phyloP scores from a whole-genome alignment of 2,888 invertebrate species.

The Neria commutata region DNA sequence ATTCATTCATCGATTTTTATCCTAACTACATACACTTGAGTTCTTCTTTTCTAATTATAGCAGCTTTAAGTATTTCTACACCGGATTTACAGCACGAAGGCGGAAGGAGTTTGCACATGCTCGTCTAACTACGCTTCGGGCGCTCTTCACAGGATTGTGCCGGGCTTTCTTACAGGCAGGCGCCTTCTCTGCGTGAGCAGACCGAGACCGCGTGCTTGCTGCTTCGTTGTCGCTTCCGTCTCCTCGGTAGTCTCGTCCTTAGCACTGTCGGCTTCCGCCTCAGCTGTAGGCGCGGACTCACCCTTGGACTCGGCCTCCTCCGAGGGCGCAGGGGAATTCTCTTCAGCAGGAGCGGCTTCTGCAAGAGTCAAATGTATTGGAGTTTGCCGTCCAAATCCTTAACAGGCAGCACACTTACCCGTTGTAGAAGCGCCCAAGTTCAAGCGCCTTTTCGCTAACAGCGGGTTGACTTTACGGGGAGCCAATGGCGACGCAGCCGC shows the following conservation, averaged over 20 bases:
- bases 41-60: neutral
- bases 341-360: conserved; percentile 37
- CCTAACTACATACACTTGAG: conserved; percentile 3
- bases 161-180: conserved; percentile 68
- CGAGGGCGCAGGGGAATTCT: conserved; percentile 25
- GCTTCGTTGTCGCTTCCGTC: conserved; percentile 65
- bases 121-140: neutral
- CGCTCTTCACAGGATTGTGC: conserved; percentile 60
- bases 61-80: conserved; percentile 11
- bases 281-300: conserved; percentile 14
- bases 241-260: conserved; percentile 36
- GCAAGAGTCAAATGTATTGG: neutral
- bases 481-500: conserved; percentile 42
- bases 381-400: neutral
- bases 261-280: conserved; percentile 15
- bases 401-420: conserved; percentile 38
- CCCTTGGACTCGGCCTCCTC: conserved; percentile 17
- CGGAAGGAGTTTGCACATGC: neutral
- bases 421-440: conserved; percentile 57
- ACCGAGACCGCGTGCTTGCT: conserved; percentile 70
- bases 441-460: conserved; percentile 58
- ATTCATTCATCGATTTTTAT: neutral
- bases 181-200: conserved; percentile 74
- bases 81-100: conserved; percentile 6
- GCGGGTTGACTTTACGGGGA: conserved; percentile 58